Percentiles rank a stretch among this genome's conserved stretches.
Evolutionary conservation across 2,888 invertebrate species (phyloP).

Genomic region (Nomada hirtipes): DNA sequence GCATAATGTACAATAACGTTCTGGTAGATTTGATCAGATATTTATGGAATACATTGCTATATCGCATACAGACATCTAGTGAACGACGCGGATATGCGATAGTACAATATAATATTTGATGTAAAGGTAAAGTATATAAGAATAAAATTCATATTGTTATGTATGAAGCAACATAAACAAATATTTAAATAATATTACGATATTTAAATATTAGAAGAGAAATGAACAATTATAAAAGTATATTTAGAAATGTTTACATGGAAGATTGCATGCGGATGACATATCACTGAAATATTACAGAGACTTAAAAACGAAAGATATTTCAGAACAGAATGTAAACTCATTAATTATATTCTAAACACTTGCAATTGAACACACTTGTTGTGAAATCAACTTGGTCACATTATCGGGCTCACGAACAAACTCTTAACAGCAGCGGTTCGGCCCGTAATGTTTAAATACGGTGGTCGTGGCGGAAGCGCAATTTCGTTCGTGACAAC

Average conservation of each 20-base stretch:
- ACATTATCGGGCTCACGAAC: conserved; percentile 47
- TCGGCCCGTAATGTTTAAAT: conserved; percentile 38
- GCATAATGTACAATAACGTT: conserved; percentile 22
- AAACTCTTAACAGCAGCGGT: conserved; percentile 27
- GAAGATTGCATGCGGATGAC: conserved; percentile 36
- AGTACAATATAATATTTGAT: conserved; percentile 22
- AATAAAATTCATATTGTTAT: conserved; percentile 12
- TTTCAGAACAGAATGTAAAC: conserved; percentile 13
- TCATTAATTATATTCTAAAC: conserved; percentile 42
- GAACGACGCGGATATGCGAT: conserved; percentile 6
- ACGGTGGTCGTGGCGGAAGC: conserved; percentile 32
- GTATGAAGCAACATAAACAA: conserved; percentile 11
- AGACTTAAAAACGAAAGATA: conserved; percentile 21
- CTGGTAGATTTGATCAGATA: not conserved
- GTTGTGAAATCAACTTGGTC: conserved; percentile 53
- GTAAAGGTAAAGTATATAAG: conserved; percentile 10
- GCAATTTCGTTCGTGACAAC: conserved; percentile 29
- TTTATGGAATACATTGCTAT: conserved; percentile 37
- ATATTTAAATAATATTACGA: conserved; percentile 13
- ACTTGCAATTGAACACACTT: conserved; percentile 60
- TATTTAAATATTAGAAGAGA: conserved; percentile 8
- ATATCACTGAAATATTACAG: conserved; percentile 10
- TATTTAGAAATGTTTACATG: conserved; percentile 45
- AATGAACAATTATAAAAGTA: conserved; percentile 18
- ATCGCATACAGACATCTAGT: conserved; percentile 9